Evolutionary conservation across 1,140 invertebrate genomes (phyloP).

Genomic region (Ephestia elutella): DNA sequence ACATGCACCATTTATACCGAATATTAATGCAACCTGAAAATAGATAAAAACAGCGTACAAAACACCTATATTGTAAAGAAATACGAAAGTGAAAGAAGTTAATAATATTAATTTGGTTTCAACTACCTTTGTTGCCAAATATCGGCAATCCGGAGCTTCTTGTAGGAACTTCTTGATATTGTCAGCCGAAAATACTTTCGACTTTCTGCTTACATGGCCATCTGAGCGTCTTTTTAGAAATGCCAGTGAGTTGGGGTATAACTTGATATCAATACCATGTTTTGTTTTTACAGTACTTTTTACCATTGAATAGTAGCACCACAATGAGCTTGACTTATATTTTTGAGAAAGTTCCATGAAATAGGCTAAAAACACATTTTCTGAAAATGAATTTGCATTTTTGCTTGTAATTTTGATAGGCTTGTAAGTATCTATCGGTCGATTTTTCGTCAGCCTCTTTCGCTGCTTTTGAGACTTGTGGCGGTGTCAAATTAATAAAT

Average conservation of each 20-base stretch:
- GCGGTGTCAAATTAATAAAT: no score
- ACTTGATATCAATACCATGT: conserved; percentile 8
- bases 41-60: conserved; percentile 1
- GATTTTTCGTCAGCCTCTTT: no score
- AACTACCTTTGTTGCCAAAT: conserved; percentile 13
- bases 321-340: conserved; percentile 4
- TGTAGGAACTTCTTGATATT: neutral
- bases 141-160: conserved; percentile 11
- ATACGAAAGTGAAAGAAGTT: neutral
- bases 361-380: no score
- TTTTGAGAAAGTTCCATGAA: conserved; percentile 6
- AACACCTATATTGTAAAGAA: neutral
- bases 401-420: no score
- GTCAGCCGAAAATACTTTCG: conserved; percentile 5
- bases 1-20: conserved; percentile 8
- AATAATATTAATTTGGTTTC: neutral
- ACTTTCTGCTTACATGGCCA: conserved; percentile 6
- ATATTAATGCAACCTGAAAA: conserved; percentile 7
- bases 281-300: conserved; percentile 5
- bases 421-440: no score
- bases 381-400: no score
- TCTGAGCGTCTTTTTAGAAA: conserved; percentile 5
- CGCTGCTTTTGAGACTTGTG: no score
- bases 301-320: conserved; percentile 11
- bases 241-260: neutral